Evolutionary conservation across 2,888 invertebrate genomes (phyloP), one percentile per base, ranked within the genome.

Genomic region (Hirudinaria manillensis): DNA sequence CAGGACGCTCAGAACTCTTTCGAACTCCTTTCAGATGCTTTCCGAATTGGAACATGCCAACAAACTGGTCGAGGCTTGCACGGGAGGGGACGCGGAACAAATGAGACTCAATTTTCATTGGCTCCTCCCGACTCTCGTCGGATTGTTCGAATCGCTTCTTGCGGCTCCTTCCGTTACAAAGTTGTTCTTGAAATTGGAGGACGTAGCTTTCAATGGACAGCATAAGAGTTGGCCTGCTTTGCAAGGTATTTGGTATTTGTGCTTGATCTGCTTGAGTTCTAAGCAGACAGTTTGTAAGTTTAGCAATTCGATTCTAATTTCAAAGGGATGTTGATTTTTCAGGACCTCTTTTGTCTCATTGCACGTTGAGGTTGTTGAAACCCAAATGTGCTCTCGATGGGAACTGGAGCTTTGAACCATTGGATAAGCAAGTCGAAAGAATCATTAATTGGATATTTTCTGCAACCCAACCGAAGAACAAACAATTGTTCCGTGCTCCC

Each of bases 381-480:
- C 94, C 95, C 0, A 90, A 91, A 71, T 94, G 93, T 83, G 90
- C 91, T 83, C 84, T 94, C 56, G 90, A 91, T 79, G 86, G 89
- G 2, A 72, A 75, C 71, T 94, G 94, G 94, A 89, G 89, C 79
- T 89, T 90, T 74, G 90, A 91, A 73, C 87, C 89, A 56, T 84
- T 92, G 6, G 87, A 87, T 65, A 85, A 86, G 45, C 90, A 90
- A 0, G 89, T 91, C 2, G 83, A 86, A n/a, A 89, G 91, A 78
- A 89, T 90, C 29, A 87, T 94, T 61, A 86, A 86, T 80, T 85
- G 87, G 78, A 85, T 90, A n/a, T 78, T 80, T 68, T 21, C 29
- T 16, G 13, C 51, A n/a, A 80, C 79, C 13, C 45, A 67, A 61
- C 77, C 34, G 27, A 65, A 32, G 21, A 34, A 56, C 55, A 70